These are phyloP conservation scores for Ciconia boyciana DNA, from an alignment of 2,113 vertebrate species.

Conservation along the genomic window DNA sequence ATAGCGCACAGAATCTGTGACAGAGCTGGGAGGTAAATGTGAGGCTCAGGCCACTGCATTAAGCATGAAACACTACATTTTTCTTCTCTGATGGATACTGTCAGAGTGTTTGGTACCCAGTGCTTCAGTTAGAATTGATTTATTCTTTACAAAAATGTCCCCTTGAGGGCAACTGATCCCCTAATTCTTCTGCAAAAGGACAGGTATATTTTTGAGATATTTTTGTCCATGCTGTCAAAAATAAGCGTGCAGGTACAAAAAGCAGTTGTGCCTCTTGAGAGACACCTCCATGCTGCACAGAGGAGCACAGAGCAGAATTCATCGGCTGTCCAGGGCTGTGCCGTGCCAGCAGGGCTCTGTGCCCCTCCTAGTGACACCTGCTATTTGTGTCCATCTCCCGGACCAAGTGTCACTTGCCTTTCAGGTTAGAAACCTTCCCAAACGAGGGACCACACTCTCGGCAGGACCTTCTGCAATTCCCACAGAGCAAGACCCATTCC, in stretches of 20 bases:
- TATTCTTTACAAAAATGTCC: not conserved
- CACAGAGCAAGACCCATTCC: not conserved
- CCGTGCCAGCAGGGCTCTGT: fast-evolving
- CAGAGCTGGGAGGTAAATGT: not conserved
- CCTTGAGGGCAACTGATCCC: not conserved
- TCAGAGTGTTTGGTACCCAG: not conserved
- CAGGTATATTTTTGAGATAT: not conserved
- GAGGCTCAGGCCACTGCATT: not conserved
- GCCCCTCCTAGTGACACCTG: not conserved
- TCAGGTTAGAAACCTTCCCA: not conserved
- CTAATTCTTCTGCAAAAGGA: not conserved
- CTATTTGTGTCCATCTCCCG: not conserved
- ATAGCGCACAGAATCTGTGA: not conserved
- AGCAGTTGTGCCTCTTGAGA: not conserved
- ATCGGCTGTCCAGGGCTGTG: not conserved
- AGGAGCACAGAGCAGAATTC: not conserved
- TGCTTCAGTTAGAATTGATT: not conserved
- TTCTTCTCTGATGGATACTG: not conserved
- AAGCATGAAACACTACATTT: not conserved
- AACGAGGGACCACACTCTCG: not conserved
- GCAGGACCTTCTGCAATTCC: not conserved
- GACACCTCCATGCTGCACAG: not conserved
- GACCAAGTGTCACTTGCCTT: not conserved
- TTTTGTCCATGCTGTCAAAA: not conserved
- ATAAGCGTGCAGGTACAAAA: not conserved